These are phyloP conservation scores for Ia io DNA, from an alignment of 2,113 vertebrate genomes.

Conservation along the genomic window DNA sequence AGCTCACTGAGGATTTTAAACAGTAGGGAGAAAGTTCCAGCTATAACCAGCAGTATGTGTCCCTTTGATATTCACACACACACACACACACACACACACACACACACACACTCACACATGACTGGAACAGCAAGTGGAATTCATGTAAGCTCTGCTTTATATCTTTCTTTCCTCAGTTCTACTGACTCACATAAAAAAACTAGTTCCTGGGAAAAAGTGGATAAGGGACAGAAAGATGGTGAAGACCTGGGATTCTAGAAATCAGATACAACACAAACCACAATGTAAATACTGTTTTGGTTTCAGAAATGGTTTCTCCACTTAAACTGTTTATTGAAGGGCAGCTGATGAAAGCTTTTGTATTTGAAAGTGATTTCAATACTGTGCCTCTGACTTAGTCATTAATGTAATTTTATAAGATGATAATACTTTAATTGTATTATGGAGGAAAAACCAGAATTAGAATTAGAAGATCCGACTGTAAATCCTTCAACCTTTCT, in stretches of 20 bases:
- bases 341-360: neutral
- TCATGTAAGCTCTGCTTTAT: neutral
- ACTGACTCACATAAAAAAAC: neutral
- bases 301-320: slow-evolving; percentile 42
- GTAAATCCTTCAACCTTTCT: neutral
- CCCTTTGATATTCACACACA: neutral
- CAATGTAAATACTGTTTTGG: slow-evolving; percentile 8
- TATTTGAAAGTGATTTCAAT: neutral
- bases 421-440: neutral
- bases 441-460: neutral
- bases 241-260: slow-evolving; percentile 33
- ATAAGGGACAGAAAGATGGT: neutral
- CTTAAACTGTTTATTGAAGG: neutral
- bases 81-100: neutral
- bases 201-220: neutral
- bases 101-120: too few species aligned
- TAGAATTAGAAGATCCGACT: neutral
- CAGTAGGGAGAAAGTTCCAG: neutral
- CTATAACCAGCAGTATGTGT: neutral
- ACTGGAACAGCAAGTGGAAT: neutral
- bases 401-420: neutral
- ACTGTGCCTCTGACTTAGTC: neutral
- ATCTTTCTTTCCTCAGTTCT: neutral
- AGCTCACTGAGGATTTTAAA: neutral
- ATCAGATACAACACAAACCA: neutral